These are phyloP conservation scores for Ctenodactylus gundi DNA, from an alignment of 2,113 vertebrate species.

Conservation along the genomic window DNA sequence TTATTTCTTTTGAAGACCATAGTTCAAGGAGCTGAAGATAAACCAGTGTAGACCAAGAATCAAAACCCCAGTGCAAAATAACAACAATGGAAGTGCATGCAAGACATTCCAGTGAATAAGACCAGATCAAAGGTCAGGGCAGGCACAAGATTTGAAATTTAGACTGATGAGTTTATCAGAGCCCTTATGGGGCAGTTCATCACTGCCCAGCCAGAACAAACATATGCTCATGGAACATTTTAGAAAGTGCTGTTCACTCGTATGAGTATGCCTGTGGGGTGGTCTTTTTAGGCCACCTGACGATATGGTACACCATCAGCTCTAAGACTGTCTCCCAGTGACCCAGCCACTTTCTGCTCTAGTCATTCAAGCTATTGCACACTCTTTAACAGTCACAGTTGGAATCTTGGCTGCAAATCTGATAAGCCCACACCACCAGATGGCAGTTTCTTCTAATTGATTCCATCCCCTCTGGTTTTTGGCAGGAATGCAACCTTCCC, in stretches of 20 bases:
- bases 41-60: neutral
- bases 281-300: neutral
- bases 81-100: neutral
- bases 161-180: neutral
- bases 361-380: neutral
- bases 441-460: conserved; percentile 71
- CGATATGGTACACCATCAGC: neutral
- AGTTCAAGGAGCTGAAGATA: neutral
- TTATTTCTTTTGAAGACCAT: neutral
- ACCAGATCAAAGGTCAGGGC: neutral
- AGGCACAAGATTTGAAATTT: neutral
- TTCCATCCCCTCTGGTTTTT: conserved; percentile 61
- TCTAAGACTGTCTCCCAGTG: neutral
- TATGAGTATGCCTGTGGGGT: rapidly evolving
- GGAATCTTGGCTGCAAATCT: conserved; percentile 61
- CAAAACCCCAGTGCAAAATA: neutral
- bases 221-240: neutral
- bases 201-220: neutral
- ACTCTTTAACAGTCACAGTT: conserved; percentile 48
- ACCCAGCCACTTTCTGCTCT: conserved; percentile 10
- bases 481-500: conserved; percentile 54
- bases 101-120: neutral
- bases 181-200: neutral
- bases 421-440: conserved; percentile 69
- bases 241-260: neutral